A percentile compares a stretch with the other conserved stretches of the same genome.
These are phyloP conservation scores for Porites australiensis DNA, from an alignment of 64 coral and sea anemone genomes.

Conservation along the genomic window DNA sequence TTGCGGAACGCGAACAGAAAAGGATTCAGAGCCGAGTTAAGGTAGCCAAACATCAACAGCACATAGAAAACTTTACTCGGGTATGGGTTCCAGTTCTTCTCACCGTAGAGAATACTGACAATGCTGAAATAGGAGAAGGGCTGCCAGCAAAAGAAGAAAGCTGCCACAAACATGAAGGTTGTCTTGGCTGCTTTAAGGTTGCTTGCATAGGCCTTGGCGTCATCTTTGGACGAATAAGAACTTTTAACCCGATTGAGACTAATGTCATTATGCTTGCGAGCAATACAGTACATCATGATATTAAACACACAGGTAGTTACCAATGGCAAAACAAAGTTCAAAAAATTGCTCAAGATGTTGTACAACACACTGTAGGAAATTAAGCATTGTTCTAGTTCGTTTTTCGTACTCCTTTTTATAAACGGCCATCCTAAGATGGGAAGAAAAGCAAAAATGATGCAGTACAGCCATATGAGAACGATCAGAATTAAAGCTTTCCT, in stretches of 20 bases:
- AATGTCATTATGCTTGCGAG: not conserved
- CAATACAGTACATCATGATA: constrained; percentile 12
- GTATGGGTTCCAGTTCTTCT: not conserved
- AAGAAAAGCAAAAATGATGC: constrained; percentile 70
- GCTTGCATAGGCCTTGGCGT: not conserved
- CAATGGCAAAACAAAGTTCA: constrained; percentile 10
- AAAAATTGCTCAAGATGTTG: not conserved
- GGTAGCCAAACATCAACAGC: constrained; percentile 81
- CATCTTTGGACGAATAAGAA: not conserved
- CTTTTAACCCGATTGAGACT: not conserved
- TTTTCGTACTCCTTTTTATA: not conserved
- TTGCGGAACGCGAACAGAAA: constrained; percentile 94
- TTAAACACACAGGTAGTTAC: not conserved
- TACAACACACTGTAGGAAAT: not conserved
- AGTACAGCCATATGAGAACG: constrained; percentile 73
- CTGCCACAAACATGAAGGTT: constrained; percentile 24
- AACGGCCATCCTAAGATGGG: constrained; percentile 86
- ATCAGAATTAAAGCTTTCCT: constrained; percentile 41
- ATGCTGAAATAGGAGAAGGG: constrained; percentile 35
- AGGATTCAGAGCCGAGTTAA: constrained; percentile 88
- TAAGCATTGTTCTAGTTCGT: not conserved
- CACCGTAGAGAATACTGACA: constrained; percentile 13
- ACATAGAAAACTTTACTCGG: not conserved
- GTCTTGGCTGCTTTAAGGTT: constrained; percentile 24
- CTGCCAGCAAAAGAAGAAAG: constrained; percentile 32